Conservation (phyloP, 2,113 vertebrate genomes). For the Thalassarche chlororhynchos region DNA sequence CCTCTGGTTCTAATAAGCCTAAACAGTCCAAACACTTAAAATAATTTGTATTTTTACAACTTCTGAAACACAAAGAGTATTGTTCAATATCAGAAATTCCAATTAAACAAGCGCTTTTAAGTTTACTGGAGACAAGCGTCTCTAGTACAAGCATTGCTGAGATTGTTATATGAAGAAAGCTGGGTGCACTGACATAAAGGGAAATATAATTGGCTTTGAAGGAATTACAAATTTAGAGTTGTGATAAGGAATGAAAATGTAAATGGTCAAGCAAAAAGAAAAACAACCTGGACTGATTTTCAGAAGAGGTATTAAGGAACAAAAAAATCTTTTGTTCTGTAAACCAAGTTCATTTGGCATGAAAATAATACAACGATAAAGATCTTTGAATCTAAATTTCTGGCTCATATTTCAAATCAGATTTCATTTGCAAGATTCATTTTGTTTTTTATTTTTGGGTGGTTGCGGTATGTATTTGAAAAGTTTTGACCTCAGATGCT, state of each 20-base stretch:
- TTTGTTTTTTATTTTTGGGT: neutral
- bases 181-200: neutral
- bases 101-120: neutral
- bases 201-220: neutral
- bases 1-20: neutral
- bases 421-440: neutral
- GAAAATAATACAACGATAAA: neutral
- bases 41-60: neutral
- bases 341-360: neutral
- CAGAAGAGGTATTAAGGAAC: neutral
- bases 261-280: neutral
- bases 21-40: neutral
- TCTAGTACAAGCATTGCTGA: neutral
- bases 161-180: neutral
- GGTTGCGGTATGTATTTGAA: neutral
- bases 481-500: neutral
- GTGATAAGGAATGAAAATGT: neutral
- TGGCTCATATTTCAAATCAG: neutral
- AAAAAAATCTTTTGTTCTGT: neutral
- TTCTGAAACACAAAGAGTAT: neutral
- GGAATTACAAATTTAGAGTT: neutral
- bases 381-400: neutral
- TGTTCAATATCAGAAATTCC: neutral
- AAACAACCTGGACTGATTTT: neutral
- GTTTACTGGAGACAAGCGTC: neutral